Base-by-base conservation (phyloP, 2,113 vertebrate genomes). In the Holacanthus passer region DNA sequence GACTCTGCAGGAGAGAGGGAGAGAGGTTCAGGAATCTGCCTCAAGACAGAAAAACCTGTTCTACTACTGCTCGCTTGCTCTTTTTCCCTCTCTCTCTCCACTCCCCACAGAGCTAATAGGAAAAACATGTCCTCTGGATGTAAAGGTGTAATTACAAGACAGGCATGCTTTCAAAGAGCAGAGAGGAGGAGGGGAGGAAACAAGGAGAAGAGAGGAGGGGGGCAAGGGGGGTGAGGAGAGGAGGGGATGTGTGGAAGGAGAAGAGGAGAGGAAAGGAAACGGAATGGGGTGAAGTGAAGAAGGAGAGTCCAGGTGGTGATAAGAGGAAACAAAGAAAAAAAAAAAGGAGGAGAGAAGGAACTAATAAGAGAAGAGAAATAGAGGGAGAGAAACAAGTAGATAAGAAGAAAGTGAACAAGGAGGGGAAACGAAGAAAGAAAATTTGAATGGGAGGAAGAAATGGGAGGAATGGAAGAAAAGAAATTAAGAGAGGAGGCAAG, bases 141-240 rank as follows among this genome's bases (percentile, higher is more conserved):
- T 72, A 41, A 85, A 91, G 90, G 86, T 94, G 87, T 93, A 93
- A 95, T 94, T 95, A 93, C 83, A 85, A 85, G 87, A 71, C 80
- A 86, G 84, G 82, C 83, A 60, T 81, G 87, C 68, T 87, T 87
- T 93, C 82, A 86, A 87, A 89, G 91, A 84, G 84, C 83, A 85
- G 43, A 68, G 55, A 67, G 64, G 63, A 69, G 56, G 63, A 69
- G 47, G 55, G 80, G 10, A 35, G 35, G 41, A 52, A 59, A 59
- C 24, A 12, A 69, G 29, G 31, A 9, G 39, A 24, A 6, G 27
- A 68, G 68, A 24, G 8, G 22, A 45, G 70, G 45, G 13, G 22
- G 73, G 31, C 16, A 73, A 85, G 35, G 64, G 53, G 29, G 11
- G 48, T 0, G n/a, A 6, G 37, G 2, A 27, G 22, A 19, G 19